These are phyloP conservation scores for Balaeniceps rex DNA, from an alignment of 2,113 vertebrate genomes.

Conservation along the genomic window DNA sequence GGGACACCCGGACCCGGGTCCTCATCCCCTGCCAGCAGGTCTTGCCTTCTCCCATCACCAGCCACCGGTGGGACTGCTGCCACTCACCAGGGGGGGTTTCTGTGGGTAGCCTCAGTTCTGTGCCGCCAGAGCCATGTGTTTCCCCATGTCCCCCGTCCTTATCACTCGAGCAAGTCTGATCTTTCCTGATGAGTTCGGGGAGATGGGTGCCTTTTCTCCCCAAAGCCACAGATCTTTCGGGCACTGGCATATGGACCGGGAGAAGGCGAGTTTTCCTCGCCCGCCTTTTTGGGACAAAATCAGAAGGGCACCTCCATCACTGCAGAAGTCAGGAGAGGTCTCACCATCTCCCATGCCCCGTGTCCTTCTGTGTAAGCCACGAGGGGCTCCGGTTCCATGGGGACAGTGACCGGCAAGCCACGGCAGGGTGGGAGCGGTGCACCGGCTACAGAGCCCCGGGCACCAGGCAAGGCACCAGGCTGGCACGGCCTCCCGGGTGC, in stretches of 20 bases:
- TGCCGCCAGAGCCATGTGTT: accelerated
- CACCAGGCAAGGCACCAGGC: not conserved
- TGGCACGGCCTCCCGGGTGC: not conserved
- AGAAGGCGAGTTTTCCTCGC: not conserved
- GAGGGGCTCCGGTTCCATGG: not conserved
- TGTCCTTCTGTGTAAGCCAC: not conserved
- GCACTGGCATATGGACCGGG: accelerated
- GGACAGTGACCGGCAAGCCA: not conserved
- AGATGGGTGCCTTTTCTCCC: not conserved
- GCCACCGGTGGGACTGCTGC: not conserved
- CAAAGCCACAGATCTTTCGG: not conserved
- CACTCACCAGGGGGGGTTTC: not conserved
- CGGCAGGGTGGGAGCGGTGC: not conserved
- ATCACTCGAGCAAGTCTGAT: not conserved
- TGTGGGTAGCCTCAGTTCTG: not conserved
- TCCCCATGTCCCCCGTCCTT: not conserved
- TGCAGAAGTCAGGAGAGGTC: not conserved
- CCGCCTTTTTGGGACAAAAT: not conserved
- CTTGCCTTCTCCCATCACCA: not conserved
- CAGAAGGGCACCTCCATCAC: not conserved
- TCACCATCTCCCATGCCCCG: not conserved
- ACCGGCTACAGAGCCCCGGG: not conserved
- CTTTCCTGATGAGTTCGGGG: not conserved
- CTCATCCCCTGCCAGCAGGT: not conserved
- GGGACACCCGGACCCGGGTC: accelerated